phyloP scores from a whole-genome alignment of 1,140 invertebrate species.

The Zaprionus davidi region DNA sequence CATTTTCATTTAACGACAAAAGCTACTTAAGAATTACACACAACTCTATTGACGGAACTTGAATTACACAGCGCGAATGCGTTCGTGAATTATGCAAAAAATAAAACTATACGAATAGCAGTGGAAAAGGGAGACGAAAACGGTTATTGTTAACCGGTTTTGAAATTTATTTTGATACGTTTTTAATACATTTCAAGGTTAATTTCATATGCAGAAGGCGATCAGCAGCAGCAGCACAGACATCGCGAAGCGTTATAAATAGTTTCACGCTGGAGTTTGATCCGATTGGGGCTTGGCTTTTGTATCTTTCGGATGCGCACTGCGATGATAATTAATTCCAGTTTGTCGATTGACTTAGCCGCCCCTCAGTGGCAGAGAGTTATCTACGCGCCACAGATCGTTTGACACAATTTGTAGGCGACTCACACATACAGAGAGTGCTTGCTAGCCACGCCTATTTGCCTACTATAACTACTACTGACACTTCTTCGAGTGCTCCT shows the following conservation, averaged over 20 bases:
- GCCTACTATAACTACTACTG: background rate
- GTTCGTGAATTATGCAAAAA: slow-evolving; percentile 46
- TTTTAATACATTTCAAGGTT: slow-evolving; percentile 57
- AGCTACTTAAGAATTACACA: slow-evolving; percentile 1
- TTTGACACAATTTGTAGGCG: slow-evolving; percentile 71
- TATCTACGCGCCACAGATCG: slow-evolving; percentile 9
- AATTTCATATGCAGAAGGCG: slow-evolving; percentile 48
- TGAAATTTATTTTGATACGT: slow-evolving; percentile 40
- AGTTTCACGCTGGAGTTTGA: background rate
- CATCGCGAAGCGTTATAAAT: slow-evolving; percentile 35
- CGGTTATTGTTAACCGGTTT: slow-evolving; percentile 57
- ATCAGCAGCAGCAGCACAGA: slow-evolving; percentile 4
- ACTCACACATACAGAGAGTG: slow-evolving; percentile 12
- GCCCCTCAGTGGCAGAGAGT: slow-evolving; percentile 38
- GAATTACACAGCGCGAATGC: slow-evolving; percentile 28
- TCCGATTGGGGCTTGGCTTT: slow-evolving; percentile 2
- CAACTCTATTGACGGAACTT: background rate
- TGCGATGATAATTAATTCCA: slow-evolving; percentile 36
- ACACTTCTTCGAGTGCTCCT: too few species aligned
- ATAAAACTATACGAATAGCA: slow-evolving; percentile 41
- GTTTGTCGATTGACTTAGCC: slow-evolving; percentile 39
- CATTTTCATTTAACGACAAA: slow-evolving; percentile 19
- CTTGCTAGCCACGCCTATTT: background rate
- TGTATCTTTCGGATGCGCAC: slow-evolving; percentile 14
- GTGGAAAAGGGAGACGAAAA: slow-evolving; percentile 22